These are phyloP conservation scores for Megaptera novaeangliae DNA, from an alignment of 2,113 vertebrate species.

Conservation along the genomic window DNA sequence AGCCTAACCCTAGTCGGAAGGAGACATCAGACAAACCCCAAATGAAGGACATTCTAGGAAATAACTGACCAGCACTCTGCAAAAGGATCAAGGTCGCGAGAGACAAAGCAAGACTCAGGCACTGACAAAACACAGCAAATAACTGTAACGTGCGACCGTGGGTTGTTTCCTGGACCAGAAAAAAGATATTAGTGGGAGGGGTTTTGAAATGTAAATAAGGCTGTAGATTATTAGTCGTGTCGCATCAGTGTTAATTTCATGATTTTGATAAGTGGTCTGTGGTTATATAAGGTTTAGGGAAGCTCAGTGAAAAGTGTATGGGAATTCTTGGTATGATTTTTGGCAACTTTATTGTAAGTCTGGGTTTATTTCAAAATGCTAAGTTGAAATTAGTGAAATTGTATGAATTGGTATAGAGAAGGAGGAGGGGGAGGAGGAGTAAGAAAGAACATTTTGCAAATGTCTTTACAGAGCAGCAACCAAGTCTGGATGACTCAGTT, in stretches of 20 bases:
- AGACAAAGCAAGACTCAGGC: not conserved
- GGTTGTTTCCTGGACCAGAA: not conserved
- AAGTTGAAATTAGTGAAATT: not conserved
- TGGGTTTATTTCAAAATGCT: not conserved
- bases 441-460: not conserved
- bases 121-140: too few relatives aligned
- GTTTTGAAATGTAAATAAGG: not conserved
- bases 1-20: not conserved
- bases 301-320: not conserved
- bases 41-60: not conserved
- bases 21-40: not conserved
- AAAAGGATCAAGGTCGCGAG: not conserved
- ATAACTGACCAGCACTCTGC: not conserved
- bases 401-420: not conserved
- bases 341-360: not conserved
- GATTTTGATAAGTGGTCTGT: not conserved
- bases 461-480: not conserved
- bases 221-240: not conserved
- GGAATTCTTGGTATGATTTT: not conserved
- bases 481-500: not conserved
- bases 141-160: not conserved
- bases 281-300: not conserved
- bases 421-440: not conserved
- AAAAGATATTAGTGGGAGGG: not conserved
- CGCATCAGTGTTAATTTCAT: not conserved